Conservation (phyloP, 1,140 invertebrate genomes). For the Drepana arcuata region DNA sequence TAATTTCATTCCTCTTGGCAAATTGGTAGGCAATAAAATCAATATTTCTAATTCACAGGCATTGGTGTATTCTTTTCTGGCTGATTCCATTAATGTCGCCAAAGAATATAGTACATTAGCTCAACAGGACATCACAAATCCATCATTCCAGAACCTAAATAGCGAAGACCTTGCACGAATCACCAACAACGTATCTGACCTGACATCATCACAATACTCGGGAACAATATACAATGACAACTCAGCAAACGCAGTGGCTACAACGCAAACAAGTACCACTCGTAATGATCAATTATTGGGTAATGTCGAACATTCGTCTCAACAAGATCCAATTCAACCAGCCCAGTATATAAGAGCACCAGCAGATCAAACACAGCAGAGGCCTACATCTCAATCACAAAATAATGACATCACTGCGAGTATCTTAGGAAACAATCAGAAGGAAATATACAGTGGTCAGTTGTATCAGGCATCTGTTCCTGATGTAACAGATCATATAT, state of each 20-base stretch:
- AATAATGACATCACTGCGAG: conserved; percentile 9
- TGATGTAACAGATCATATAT: conserved; percentile 47
- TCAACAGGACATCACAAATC: conserved; percentile 30
- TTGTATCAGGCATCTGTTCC: conserved; percentile 53
- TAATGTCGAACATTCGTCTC: neutral
- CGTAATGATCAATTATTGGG: conserved; percentile 3
- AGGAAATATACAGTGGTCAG: conserved; percentile 54
- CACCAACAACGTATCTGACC: conserved; percentile 39
- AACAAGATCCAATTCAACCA: conserved; percentile 8
- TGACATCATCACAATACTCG: conserved; percentile 48
- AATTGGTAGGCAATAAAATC: conserved; percentile 41
- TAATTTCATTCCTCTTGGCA: conserved; percentile 41
- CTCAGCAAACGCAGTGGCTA: conserved; percentile 1
- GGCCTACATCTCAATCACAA: conserved; percentile 4
- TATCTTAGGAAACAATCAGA: conserved; percentile 16
- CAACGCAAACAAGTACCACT: neutral
- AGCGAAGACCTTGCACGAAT: conserved; percentile 36
- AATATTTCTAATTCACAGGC: conserved; percentile 60
- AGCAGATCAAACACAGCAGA: conserved; percentile 6
- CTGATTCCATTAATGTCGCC: conserved; percentile 54
- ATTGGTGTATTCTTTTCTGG: conserved; percentile 52
- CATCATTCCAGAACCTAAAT: conserved; percentile 25
- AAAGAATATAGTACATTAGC: conserved; percentile 48
- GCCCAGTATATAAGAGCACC: conserved; percentile 8
- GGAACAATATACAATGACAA: conserved; percentile 17